Base-by-base conservation (phyloP, 2,888 invertebrate species). In the Orthonevra nobilis region DNA sequence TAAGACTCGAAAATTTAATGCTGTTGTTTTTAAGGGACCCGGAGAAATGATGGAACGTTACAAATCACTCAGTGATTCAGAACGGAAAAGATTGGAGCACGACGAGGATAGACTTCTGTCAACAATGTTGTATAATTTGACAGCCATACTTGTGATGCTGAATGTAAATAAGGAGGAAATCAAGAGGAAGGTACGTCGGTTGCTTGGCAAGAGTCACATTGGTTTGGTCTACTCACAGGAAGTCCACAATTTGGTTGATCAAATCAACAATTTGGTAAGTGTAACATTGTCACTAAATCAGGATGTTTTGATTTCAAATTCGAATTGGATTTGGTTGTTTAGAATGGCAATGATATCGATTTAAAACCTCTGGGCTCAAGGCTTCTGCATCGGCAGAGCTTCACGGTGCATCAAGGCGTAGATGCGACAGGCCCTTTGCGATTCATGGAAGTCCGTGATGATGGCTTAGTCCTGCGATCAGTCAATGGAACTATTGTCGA, bases 41-140 rank as follows among this genome's bases (percentile, higher is more conserved):
- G 94, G 95, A 61, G 98, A 98, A 90, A 98, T 99, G 98, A 98
- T 99, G 97, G 98, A 98, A 85, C 93, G 98, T 83, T 98, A 98
- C 89, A 97, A 96, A 86, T 94, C 95, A 60, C 90, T 98, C 64
- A 97, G 97, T 85, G 97, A 97, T 54, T 96, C 96, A 17, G 97
- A 97, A 85, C 91, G 96, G 60, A 98, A 99, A 89, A 92, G 99
- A 2, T 90, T 99, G 36, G 99, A 99, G 85, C 96, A 98, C 84
- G 99, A 99, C 86, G 99, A 99, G 87, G 99, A 99, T 88, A 92
- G 98, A 64, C 90, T 99, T 30, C 89, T 99, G 52, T 96, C 98
- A 2, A 97, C 97, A 1, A 95, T 99, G 90, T 90, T 99, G 34
- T 99, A 98, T 88, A 99, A 99, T 90, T 90, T 99, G 82, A 96